Evolutionary conservation across 2,888 invertebrate species (phyloP), one percentile per base, ranked within the genome.

Genomic region (Drosophila fulvimacula): DNA sequence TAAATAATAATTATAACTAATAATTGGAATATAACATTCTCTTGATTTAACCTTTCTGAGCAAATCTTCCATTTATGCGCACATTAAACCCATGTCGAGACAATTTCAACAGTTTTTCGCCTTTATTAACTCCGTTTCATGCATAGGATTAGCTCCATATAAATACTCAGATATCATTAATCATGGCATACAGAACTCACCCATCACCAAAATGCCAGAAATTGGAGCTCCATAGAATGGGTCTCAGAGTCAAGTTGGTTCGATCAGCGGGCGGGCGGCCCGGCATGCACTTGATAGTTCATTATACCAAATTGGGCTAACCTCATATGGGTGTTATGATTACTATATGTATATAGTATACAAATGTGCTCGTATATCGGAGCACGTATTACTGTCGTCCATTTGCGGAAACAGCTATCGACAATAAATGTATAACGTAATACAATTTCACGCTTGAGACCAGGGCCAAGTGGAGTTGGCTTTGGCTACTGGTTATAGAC

Each of bases 371-470:
- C 77, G 36, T n/a, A 64, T 75, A 73, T 77, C 73, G 53, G 24
- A 64, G 77, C 75, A 76, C 75, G 78, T 77, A 69, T 53, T 65
- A 46, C 48, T 49, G 44, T 65, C 44, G 53, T 57, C 41, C 67
- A 51, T 75, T 75, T 79, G 79, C 79, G 79, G 79, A 80, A 80
- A 79, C 79, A 61, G 59, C 64, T 63, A 81, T 71, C 68, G 74
- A 65, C 64, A 69, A 71, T 59, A 66, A 52, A 44, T 34, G 38
- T 67, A 59, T 67, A 74, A 51, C 67, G 70, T 77, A 75, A 81
- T 75, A 75, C 79, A 75, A 81, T 80, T 80, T 81, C 79, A 81
- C 72, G 79, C 79, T 70, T 42, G 19, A 68, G 65, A 61, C 67
- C 69, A 79, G 75, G 79, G 79, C 75, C 79, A 81, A 80, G 73